phyloP scores from a whole-genome alignment of 2,797 vertebrate genomes.

The Labeo calbasu region DNA sequence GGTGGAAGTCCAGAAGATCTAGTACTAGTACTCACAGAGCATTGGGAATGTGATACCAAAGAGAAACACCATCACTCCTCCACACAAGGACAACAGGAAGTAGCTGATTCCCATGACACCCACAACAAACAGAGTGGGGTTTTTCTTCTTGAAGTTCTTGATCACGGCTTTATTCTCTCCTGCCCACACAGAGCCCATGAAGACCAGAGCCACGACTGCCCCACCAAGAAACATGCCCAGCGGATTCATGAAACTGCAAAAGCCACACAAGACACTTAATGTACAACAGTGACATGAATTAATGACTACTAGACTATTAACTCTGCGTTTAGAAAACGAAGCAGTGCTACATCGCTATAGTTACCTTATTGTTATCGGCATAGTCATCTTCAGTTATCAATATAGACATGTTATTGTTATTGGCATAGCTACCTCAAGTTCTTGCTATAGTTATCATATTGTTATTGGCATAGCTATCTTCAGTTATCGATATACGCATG shows the following conservation, averaged over 20 bases:
- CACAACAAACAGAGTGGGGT: slow-evolving; percentile 87
- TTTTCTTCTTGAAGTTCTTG: slow-evolving; percentile 92
- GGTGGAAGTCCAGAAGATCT: not conserved
- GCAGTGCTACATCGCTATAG: not conserved
- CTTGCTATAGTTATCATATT: no score
- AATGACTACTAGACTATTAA: not conserved
- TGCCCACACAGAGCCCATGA: slow-evolving; percentile 91
- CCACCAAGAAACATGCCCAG: slow-evolving; percentile 93
- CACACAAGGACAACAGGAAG: slow-evolving; percentile 91
- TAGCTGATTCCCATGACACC: slow-evolving; percentile 90
- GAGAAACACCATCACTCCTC: slow-evolving; percentile 95
- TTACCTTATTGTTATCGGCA: not conserved
- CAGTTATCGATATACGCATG: no score
- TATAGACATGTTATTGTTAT: not conserved
- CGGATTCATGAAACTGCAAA: slow-evolving; percentile 90
- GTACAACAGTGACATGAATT: not conserved
- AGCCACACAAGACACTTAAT: slow-evolving; percentile 61
- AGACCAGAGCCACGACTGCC: slow-evolving; percentile 87
- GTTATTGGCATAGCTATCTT: no score
- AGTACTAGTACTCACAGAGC: slow-evolving; percentile 83
- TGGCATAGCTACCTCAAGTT: no score
- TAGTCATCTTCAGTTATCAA: not conserved
- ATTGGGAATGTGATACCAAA: slow-evolving; percentile 96
- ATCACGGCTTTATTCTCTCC: slow-evolving; percentile 91
- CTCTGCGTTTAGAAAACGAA: not conserved